Evolutionary conservation across 2,888 invertebrate genomes (phyloP), one percentile per base, ranked within the genome.

Genomic region (Luperina testacea): DNA sequence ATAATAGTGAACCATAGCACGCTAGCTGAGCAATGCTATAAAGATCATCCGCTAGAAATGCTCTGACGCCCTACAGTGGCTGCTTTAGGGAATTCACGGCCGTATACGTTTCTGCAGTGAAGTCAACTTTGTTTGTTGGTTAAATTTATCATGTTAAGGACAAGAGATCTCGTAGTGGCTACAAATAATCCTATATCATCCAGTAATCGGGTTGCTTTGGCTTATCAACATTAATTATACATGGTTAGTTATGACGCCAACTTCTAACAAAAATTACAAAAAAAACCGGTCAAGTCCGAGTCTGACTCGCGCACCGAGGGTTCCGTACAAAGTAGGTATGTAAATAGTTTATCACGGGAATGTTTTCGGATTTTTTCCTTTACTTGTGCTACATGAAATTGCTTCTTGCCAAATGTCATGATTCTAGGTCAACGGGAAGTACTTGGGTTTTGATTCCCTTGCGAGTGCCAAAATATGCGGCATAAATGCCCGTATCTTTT

Each of bases 1-100:
- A n/a, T n/a, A n/a, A n/a, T 2, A 38, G 42, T 63, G 48, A 69
- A 27, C 68, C 27, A 45, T n/a, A 51, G 71, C 63, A 78, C 38
- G 77, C 67, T n/a, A 51, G 24, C 77, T 61, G 69, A 63, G n/a
- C 45, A 78, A 71, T 38, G 53, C 15, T 8, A 38, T 65, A 65
- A 64, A 65, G 38, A 72, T 78, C 38, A 77, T 77, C 17, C 38
- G 9, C 20, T 27, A 59, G 48, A 51, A 69, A 61, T 61, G 20
- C 27, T 59, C 38, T 17, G 53, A 15, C 17, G 20, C 13, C 51
- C 27, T 2, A 13, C 5, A 8, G n/a, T 11, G 2, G 42, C 20
- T n/a, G 2, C 20, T 20, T 27, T 3, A n/a, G 8, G 13, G n/a
- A 57, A 32, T 78, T 71, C 20, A 45, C 11, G 24, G 42, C 42